phyloP scores from a whole-genome alignment of 2,888 invertebrate species.

The Protophormia terraenovae region DNA sequence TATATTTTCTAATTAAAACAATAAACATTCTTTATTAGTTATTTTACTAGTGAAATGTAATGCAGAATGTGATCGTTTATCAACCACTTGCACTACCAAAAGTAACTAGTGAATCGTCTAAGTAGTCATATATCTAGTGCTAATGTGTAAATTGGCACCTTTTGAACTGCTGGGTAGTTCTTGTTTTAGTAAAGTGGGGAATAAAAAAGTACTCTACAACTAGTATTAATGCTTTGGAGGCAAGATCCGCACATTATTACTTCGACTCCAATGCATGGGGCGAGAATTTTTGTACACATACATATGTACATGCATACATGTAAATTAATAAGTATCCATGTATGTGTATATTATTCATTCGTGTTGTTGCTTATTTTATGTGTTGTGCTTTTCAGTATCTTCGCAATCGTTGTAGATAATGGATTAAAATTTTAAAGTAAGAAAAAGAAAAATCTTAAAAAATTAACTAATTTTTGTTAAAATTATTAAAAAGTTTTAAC shows the following conservation, averaged over 20 bases:
- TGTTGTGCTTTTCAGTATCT: conserved; percentile 58
- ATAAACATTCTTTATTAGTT: too few species aligned
- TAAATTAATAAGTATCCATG: not conserved
- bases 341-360: conserved; percentile 1
- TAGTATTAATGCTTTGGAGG: conserved; percentile 46
- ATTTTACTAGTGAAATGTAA: too few species aligned
- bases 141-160: too few species aligned
- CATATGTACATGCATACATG: not conserved
- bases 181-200: too few species aligned
- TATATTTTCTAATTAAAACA: too few species aligned
- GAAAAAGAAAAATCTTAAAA: conserved; percentile 18
- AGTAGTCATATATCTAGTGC: too few species aligned
- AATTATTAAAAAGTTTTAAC: not conserved
- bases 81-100: too few species aligned
- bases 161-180: too few species aligned
- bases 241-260: conserved; percentile 50
- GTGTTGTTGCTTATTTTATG: conserved; percentile 36
- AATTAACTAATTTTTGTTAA: conserved; percentile 26
- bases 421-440: conserved; percentile 15
- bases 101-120: too few species aligned
- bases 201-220: too few species aligned
- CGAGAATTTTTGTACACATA: conserved; percentile 26
- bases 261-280: conserved; percentile 62
- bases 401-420: conserved; percentile 48
- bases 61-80: too few species aligned